Base-by-base conservation (phyloP, 2,888 invertebrate genomes). In the Nemotelus pantherinus region DNA sequence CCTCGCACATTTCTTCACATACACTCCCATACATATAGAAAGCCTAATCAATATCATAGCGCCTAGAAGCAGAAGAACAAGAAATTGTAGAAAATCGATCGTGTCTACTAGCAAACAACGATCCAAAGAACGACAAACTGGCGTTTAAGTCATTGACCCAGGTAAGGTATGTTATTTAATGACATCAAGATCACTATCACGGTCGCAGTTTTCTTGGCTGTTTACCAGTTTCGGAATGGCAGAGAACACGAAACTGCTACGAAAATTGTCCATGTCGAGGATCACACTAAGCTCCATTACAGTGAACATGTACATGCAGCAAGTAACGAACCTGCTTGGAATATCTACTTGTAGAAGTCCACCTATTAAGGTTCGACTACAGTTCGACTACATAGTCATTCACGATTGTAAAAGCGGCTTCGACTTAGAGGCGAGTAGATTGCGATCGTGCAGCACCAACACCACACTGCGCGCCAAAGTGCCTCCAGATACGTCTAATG, bases 131-230 rank as follows among this genome's bases (percentile, higher is more conserved):
- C 25, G 25, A 25, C 25, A 25, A 25, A 25, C 25, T 47, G 7
- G 41, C 6, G 47, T 65, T 45, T 44, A 9, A 45, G 65, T 65
- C 65, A 65, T 65, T 65, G 65, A 65, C 44, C 65, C 65, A 65
- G 47, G 45, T 47, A 44, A 44, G 9, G 45, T 9, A 65, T 65
- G 65, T 47, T 65, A 45, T 65, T 65, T 65, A 65, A 65, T 47
- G 65, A 65, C 65, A 65, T 47, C 65, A 65, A 65, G 65, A 65
- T 65, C 65, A 65, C 65, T 65, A 65, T 65, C 65, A 65, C 45
- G 65, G 65, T 45, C 65, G 65, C 64, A 25, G 44, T 39, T 10
- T 2, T 10, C 43, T 44, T 41, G 44, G 65, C 45, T 65, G 65
- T 65, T 47, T 65, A 41, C 10, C 10, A 45, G 25, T 63, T 65